phyloP scores from a whole-genome alignment of 2,113 vertebrate genomes.

The Galbula dea region DNA sequence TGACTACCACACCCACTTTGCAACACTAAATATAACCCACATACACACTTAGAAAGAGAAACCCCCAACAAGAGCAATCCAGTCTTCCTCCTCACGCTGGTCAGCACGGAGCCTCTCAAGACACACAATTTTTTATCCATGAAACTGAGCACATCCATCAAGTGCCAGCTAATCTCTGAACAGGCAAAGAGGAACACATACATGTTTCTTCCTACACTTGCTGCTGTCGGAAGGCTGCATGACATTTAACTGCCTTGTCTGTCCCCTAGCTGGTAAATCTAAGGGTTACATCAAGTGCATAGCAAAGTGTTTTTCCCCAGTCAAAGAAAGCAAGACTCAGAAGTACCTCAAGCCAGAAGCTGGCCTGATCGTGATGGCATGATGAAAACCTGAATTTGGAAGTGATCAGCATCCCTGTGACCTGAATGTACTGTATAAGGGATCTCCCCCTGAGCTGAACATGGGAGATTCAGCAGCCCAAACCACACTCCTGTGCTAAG shows the following conservation, averaged over 20 bases:
- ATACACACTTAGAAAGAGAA: neutral
- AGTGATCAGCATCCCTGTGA: neutral
- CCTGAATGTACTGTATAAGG: rapidly evolving
- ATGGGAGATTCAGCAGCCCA: neutral
- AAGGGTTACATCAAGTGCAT: neutral
- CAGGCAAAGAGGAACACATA: neutral
- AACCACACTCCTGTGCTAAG: neutral
- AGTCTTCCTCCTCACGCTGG: neutral
- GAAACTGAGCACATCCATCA: rapidly evolving
- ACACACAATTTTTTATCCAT: neutral
- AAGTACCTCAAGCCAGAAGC: neutral
- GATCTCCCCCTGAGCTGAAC: neutral
- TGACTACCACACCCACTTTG: neutral
- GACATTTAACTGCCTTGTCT: neutral
- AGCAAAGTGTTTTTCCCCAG: neutral
- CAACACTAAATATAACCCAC: neutral
- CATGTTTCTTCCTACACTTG: neutral
- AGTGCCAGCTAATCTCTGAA: neutral
- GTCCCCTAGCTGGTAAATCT: neutral
- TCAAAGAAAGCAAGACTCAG: neutral
- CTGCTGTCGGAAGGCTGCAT: neutral
- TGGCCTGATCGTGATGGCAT: rapidly evolving
- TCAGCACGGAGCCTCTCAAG: neutral
- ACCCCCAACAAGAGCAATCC: neutral
- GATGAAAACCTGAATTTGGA: neutral